phyloP scores from a whole-genome alignment of 2,113 vertebrate species.

The Podilymbus podiceps region DNA sequence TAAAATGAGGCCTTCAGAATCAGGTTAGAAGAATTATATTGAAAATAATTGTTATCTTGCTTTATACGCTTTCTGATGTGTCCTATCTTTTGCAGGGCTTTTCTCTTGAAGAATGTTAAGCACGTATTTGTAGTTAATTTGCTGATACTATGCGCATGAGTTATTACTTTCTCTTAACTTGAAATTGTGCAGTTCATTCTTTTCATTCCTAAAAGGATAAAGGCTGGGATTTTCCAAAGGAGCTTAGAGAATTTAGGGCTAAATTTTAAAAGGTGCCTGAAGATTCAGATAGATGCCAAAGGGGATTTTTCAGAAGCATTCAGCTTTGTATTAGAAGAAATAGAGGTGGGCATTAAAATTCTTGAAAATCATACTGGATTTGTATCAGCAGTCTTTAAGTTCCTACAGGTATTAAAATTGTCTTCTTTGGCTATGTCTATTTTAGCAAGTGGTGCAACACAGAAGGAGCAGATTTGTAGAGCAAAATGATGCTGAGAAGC shows the following conservation, averaged over 20 bases:
- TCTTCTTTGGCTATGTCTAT: background rate
- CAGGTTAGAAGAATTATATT: slow-evolving; percentile 66
- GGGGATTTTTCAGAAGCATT: slow-evolving; percentile 39
- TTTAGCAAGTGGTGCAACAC: background rate
- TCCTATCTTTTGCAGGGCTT: slow-evolving; percentile 62
- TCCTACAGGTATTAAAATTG: slow-evolving; percentile 36
- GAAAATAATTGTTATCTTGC: slow-evolving; percentile 71
- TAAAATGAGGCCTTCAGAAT: slow-evolving; percentile 63
- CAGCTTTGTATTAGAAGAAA: slow-evolving; percentile 37
- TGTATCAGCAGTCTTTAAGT: slow-evolving; percentile 5
- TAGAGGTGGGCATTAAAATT: slow-evolving; percentile 15
- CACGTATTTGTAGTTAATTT: slow-evolving; percentile 72
- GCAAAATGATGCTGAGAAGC: background rate
- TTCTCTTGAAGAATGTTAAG: slow-evolving; percentile 72
- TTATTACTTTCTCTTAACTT: slow-evolving; percentile 67
- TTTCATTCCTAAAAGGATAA: slow-evolving; percentile 61
- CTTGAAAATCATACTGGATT: slow-evolving; percentile 12
- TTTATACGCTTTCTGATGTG: slow-evolving; percentile 60
- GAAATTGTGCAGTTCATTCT: slow-evolving; percentile 47
- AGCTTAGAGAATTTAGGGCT: slow-evolving; percentile 59
- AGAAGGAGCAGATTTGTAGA: background rate
- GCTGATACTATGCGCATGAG: slow-evolving; percentile 52
- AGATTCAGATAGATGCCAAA: slow-evolving; percentile 32
- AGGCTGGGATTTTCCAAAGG: slow-evolving; percentile 59
- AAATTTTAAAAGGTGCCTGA: slow-evolving; percentile 56